Evolutionary conservation across 64 coral and sea anemone genomes (phyloP), one percentile per base, ranked within the genome.

Genomic region (Montipora foliosa): DNA sequence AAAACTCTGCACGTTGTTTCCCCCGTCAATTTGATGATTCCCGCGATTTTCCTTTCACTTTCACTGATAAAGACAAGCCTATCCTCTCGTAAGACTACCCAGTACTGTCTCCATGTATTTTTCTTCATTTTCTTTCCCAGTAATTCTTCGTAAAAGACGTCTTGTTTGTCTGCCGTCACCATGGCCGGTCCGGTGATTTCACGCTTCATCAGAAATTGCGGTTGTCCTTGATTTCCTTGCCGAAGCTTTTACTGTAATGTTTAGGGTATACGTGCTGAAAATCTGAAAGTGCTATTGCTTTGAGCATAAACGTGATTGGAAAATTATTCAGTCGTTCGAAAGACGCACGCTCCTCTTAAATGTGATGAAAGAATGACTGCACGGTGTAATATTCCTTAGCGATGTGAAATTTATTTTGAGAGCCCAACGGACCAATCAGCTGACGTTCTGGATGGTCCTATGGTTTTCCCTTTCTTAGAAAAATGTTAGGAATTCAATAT

Each of bases 41-140:
- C 90, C 2, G 90, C 80, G 19, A 72, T 48, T 64, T 75, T 84
- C 12, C 17, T 24, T 21, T 92, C 80, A 49, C 20, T 77, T 79
- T 53, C 37, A 60, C 47, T 75, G 5, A 82, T 76, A 44, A 92
- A 92, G 3, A 92, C 59, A 58, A 92, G 67, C 53, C 16, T 84
- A 8, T 84, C 82, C 57, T 74, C 71, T 61, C 59, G 37, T 22
- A 92, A 21, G 10, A 77, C 16, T 25, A 85, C 90, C 67, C 67
- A 84, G 80, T 83, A 92, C 20, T 76, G 50, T 77, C 50, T 84
- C 90, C 90, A 92, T 52, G 62, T 84, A 7, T 92, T 92, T 75
- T 92, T 92, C 45, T 81, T 81, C 13, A 57, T 47, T 50, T 92
- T 92, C 74, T 92, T 92, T 57, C 53, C 64, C 17, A 91, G 25